Base-by-base conservation (phyloP, 1,140 invertebrate genomes). In the Bombus confusus region DNA sequence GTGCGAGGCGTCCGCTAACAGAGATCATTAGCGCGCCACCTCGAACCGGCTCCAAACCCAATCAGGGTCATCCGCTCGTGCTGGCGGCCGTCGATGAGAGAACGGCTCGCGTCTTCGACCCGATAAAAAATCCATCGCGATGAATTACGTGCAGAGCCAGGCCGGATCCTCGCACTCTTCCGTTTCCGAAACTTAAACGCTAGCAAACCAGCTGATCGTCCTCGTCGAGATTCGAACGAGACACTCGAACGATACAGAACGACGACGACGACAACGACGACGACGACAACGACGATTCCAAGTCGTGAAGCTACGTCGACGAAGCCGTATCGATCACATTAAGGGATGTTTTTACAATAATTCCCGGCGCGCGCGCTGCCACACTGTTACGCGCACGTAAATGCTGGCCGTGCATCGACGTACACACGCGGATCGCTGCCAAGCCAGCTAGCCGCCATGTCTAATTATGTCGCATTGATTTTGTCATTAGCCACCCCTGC, bases 391-490 rank as follows among this genome's bases (percentile, higher is more conserved):
- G 71, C 68, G 5, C 64, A 76, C 31, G 78, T 85, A 22, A 77
- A 77, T n/a, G 77, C 59, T n/a, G 41, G 22, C 28, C 66, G 57
- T 77, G 76, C 59, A 82, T 80, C 18, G 59, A 73, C 73, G 52
- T 66, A 18, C 34, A 76, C 73, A 34, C 64, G 72, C 69, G 72
- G 84, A 87, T 90, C 80, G 87, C 73, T 80, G 88, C 80, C 88
- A 91, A 92, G 91, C 88, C 91, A 92, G 91, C 88, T 81, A 93
- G 93, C 92, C 93, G 94, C 94, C 94, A 95, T 94, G 93, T 94
- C 94, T 95, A 95, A 95, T 95, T 95, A 95, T 94, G 94, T 94
- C 93, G 94, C 94, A 95, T 95, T 95, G 94, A 95, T 95, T 95
- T 95, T 94, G 94, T 95, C 94, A 94, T 95, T 95, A 94, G 94